A percentile compares a stretch with the other conserved stretches of the same genome.
phyloP scores from a whole-genome alignment of 2,888 invertebrate species.

The Lutraria lutraria region DNA sequence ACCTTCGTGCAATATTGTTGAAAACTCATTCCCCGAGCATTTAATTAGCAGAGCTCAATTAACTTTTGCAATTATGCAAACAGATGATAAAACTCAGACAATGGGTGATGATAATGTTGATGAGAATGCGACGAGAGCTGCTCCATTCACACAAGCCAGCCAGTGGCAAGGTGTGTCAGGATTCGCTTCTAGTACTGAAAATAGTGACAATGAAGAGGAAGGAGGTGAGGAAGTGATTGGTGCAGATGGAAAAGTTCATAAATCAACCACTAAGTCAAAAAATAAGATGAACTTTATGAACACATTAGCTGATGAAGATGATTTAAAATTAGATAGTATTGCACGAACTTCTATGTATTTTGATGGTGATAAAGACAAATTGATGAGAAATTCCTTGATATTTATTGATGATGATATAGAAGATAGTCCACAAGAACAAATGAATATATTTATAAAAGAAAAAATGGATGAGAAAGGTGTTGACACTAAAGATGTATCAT shows the following conservation, averaged over 20 bases:
- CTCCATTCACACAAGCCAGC: conserved; percentile 93
- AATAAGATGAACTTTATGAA: conserved; percentile 72
- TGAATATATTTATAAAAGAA: conserved; percentile 67
- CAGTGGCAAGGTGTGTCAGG: conserved; percentile 96
- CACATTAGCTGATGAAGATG: conserved; percentile 82
- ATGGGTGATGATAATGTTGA: conserved; percentile 82
- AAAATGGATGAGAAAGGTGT: conserved; percentile 68
- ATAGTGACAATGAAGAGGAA: conserved; percentile 79
- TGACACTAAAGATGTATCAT: conserved; percentile 63
- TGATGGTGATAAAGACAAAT: conserved; percentile 76
- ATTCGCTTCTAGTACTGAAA: conserved; percentile 96
- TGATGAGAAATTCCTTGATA: conserved; percentile 78
- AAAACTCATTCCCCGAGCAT: conserved; percentile 71
- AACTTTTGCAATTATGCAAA: conserved; percentile 82
- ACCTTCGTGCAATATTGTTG: conserved; percentile 74
- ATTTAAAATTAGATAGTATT: conserved; percentile 79
- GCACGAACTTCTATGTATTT: conserved; percentile 79
- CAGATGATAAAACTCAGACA: conserved; percentile 83
- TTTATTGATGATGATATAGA: conserved; percentile 81
- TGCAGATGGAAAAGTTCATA: conserved; percentile 75
- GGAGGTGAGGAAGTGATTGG: conserved; percentile 73
- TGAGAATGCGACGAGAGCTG: conserved; percentile 86
- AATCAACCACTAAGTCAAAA: conserved; percentile 74
- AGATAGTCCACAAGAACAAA: conserved; percentile 70
- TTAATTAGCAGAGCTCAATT: conserved; percentile 79